Evolutionary conservation across 2,797 vertebrate species (phyloP).

Genomic region (Passerculus sandwichensis): DNA sequence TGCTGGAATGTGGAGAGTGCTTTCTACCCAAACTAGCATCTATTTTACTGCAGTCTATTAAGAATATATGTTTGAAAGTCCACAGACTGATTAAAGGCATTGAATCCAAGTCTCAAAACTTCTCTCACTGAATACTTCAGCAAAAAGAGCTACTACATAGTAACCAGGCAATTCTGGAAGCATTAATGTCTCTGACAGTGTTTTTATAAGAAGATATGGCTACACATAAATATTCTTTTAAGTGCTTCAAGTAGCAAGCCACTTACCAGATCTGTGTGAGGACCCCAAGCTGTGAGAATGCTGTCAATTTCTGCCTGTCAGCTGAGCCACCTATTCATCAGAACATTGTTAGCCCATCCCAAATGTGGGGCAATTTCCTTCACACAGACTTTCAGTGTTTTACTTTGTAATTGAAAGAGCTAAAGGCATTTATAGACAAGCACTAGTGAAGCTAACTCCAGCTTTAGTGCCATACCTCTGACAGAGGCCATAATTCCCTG

Average conservation of each 20-base stretch:
- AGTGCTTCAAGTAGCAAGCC: not conserved
- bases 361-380: not conserved
- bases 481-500: not conserved
- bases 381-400: not conserved
- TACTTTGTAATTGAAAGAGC: not conserved
- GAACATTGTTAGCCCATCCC: not conserved
- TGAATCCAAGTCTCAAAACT: not conserved
- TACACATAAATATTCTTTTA: not conserved
- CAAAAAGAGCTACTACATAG: not conserved
- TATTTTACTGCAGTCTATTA: not conserved
- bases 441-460: not conserved
- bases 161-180: not conserved
- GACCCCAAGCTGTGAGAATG: not conserved
- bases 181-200: not conserved
- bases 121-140: not conserved
- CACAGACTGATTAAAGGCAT: not conserved
- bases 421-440: slow-evolving; percentile 1
- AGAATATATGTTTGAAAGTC: not conserved
- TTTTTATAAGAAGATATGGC: not conserved
- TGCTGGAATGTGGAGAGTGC: not conserved
- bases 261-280: not conserved
- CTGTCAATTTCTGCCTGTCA: not conserved
- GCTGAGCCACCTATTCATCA: not conserved
- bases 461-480: not conserved
- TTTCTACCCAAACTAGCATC: not conserved